Conservation (phyloP, 2,113 vertebrate genomes). For the Heterotilapia buettikoferi region DNA sequence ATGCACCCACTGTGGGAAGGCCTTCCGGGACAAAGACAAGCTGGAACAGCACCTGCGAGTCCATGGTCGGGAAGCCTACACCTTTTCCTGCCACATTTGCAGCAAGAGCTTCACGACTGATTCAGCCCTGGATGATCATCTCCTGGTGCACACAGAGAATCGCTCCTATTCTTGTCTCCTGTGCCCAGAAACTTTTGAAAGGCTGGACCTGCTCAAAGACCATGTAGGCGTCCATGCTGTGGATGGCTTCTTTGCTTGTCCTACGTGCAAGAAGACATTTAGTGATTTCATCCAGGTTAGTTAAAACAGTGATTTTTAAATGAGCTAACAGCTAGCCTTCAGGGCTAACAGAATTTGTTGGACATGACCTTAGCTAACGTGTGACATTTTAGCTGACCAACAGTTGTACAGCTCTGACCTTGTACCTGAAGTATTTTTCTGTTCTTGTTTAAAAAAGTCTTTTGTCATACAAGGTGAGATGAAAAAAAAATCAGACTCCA, state of each 20-base stretch:
- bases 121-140: constrained; percentile 84
- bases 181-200: constrained; percentile 88
- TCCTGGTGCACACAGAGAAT: constrained; percentile 89
- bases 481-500: background rate
- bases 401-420: background rate
- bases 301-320: background rate
- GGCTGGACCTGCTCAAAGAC: constrained; percentile 89
- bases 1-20: constrained; percentile 93
- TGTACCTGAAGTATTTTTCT: background rate
- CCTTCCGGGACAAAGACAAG: constrained; percentile 94
- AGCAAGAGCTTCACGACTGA: constrained; percentile 90
- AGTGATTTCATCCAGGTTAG: constrained; percentile 93
- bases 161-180: constrained; percentile 93
- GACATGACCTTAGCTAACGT: background rate
- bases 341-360: background rate
- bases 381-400: background rate
- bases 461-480: background rate
- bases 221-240: constrained; percentile 85
- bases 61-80: constrained; percentile 88
- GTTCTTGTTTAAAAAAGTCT: background rate
- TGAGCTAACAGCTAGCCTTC: background rate
- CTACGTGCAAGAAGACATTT: constrained; percentile 94
- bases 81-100: constrained; percentile 90
- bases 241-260: constrained; percentile 89
- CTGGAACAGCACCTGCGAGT: constrained; percentile 91